phyloP scores from a whole-genome alignment of 2,113 vertebrate species.

The Notechis scutatus region DNA sequence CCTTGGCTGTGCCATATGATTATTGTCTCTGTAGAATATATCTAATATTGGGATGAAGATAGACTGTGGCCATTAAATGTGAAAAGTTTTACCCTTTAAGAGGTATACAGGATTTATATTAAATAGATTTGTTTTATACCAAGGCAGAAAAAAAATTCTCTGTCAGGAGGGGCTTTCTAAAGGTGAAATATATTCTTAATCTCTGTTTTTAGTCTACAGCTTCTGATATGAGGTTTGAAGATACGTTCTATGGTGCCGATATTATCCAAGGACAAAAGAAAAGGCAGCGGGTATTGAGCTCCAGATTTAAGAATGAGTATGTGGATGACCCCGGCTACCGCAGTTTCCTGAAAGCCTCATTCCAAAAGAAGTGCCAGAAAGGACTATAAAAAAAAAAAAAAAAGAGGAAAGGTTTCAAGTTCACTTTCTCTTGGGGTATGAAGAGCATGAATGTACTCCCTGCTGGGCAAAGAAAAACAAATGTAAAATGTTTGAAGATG shows the following conservation, averaged over 20 bases:
- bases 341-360: slow-evolving; percentile 75
- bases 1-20: not conserved
- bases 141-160: not conserved
- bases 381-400: slow-evolving; percentile 69
- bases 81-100: not conserved
- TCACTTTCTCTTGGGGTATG: not conserved
- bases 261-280: slow-evolving; percentile 86
- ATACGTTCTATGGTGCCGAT: slow-evolving; percentile 83
- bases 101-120: not conserved
- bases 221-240: slow-evolving; percentile 95
- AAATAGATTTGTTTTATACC: not conserved
- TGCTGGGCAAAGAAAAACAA: not conserved
- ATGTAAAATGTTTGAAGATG: not conserved
- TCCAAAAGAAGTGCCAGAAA: slow-evolving; percentile 81
- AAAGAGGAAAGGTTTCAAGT: not conserved
- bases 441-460: not conserved
- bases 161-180: not conserved
- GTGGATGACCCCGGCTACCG: slow-evolving; percentile 87
- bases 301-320: slow-evolving; percentile 90
- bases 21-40: not conserved
- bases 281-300: slow-evolving; percentile 87
- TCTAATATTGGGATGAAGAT: not conserved
- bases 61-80: not conserved
- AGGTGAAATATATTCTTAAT: not conserved
- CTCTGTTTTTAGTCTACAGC: slow-evolving; percentile 85